These are phyloP conservation scores for Cheilinus undulatus DNA, from an alignment of 2,113 vertebrate genomes.

Conservation along the genomic window DNA sequence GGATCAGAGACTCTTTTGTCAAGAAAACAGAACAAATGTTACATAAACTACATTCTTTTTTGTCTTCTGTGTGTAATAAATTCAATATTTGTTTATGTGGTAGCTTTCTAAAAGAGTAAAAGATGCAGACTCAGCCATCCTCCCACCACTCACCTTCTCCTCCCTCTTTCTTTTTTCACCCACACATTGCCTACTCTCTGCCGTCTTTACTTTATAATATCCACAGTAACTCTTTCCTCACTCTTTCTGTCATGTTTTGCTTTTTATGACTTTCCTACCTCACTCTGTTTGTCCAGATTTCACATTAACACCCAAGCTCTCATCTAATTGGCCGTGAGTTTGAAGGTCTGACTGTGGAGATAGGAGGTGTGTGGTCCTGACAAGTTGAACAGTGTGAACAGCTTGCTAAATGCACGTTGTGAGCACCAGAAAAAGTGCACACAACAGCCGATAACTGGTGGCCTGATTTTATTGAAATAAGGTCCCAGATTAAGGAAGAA, in stretches of 20 bases:
- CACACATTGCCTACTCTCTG: constrained; percentile 16
- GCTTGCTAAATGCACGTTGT: no score
- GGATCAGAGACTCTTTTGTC: not conserved
- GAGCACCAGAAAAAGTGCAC: no score
- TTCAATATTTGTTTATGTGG: not conserved
- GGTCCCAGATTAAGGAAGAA: no score
- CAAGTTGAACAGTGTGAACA: constrained; percentile 2
- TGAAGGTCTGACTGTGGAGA: not conserved
- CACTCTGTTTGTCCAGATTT: not conserved
- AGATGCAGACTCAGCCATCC: constrained; percentile 12
- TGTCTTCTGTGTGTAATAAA: not conserved
- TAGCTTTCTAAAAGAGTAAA: not conserved
- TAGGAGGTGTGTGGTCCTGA: constrained; percentile 34
- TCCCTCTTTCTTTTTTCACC: not conserved
- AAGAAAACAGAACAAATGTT: constrained; percentile 4
- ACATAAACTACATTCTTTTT: not conserved
- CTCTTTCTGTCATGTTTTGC: not conserved
- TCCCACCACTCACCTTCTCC: constrained; percentile 4
- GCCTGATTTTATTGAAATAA: no score
- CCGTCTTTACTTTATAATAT: not conserved
- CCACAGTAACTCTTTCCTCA: not conserved
- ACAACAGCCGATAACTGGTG: no score
- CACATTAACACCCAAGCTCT: not conserved
- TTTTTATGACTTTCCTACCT: not conserved
- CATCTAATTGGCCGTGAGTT: not conserved